Base-by-base conservation (phyloP, 2,113 vertebrate species). In the Amia ocellicauda region DNA sequence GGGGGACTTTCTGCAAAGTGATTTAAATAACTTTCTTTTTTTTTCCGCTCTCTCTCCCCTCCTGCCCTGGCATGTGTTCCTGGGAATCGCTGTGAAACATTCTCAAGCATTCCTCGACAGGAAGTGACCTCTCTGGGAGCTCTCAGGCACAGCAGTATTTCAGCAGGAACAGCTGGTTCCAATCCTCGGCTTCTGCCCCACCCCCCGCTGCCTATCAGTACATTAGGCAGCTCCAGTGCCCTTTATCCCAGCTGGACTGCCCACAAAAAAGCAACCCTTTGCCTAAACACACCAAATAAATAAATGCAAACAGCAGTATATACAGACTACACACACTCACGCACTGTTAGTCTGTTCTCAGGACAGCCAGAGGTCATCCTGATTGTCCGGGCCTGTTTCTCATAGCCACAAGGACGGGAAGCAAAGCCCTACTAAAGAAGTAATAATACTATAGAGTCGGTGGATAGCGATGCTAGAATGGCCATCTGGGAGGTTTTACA, bases 271-370 rank as follows among this genome's bases (percentile, higher is more conserved):
- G 19, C n/a, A 60, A 11, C 64, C 42, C 57, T 50, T 14, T 36
- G 20, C 31, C 49, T 57, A 31, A 11, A 58, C 59, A 73, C 70
- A 55, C 58, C 13, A 59, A 66, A 70, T 22, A 66, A 55, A 58
- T 58, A 64, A 9, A 60, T 43, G 26, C 45, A 43, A 52, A 65
- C 56, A 22, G 64, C 47, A 60, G 42, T 36, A 14, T 23, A 74
- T 74, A 73, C 80, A 79, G 73, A 71, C 17, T 22, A 50, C 16
- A 50, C 47, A 50, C 5, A 7, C 51, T 23, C 20, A 22, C 7
- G 3, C n/a, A 23, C 20, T 20, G 8, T 17, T 14, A 17, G 13
- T 17, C 17, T 47, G 43, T 47, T 47, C 17, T 17, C 13, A n/a
- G 43, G 43, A 47, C 13, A 47, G 16, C 14, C 9, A 47, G 9